Evolutionary conservation across 2,797 vertebrate genomes (phyloP).

Genomic region (Arvicola amphibius): DNA sequence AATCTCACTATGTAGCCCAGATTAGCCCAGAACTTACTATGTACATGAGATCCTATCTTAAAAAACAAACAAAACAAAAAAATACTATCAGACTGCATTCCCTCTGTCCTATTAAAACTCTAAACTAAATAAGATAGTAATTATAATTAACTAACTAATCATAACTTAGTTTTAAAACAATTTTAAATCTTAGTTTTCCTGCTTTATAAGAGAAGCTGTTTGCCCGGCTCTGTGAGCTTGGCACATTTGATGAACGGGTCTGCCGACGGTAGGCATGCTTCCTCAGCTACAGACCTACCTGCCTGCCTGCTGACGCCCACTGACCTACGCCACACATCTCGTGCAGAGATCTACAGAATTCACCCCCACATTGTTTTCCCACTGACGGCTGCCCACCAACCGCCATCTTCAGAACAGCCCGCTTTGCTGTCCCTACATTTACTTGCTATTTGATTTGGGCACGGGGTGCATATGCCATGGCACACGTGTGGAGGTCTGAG

Average conservation of each 20-base stretch:
- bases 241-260: neutral
- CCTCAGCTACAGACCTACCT: neutral
- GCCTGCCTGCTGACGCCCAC: neutral
- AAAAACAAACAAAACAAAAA: neutral
- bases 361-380: neutral
- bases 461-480: accelerated
- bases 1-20: neutral
- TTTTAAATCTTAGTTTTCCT: neutral
- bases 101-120: neutral
- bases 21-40: neutral
- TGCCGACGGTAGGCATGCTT: neutral
- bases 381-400: neutral
- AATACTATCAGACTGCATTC: neutral
- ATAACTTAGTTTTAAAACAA: neutral
- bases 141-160: neutral
- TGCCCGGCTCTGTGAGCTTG: neutral
- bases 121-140: conserved; percentile 4
- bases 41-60: neutral
- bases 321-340: neutral
- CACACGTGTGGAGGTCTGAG: neutral
- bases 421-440: neutral
- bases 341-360: neutral
- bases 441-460: neutral
- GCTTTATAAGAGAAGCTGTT: neutral
- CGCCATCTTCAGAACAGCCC: neutral